phyloP scores from a whole-genome alignment of 2,888 invertebrate species.

The Aleiodes testaceus region DNA sequence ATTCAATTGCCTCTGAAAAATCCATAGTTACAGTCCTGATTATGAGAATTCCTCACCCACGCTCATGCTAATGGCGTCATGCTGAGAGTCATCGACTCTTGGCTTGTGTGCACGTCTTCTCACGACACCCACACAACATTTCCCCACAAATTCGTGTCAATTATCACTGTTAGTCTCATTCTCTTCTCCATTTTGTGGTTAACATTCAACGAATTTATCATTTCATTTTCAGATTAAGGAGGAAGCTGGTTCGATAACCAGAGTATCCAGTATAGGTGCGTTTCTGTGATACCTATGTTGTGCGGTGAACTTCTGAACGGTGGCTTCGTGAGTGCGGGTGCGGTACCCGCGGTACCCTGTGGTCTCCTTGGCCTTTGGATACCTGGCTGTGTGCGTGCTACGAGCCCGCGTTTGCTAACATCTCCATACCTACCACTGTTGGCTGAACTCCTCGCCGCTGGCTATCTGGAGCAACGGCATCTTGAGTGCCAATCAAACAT shows the following conservation, averaged over 20 bases:
- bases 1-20: slow-evolving; percentile 10
- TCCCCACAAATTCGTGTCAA: background rate
- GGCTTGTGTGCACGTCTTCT: slow-evolving; percentile 3
- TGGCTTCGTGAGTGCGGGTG: slow-evolving; percentile 72
- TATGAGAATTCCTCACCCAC: slow-evolving; percentile 54
- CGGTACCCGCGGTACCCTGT: slow-evolving; percentile 70
- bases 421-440: slow-evolving; percentile 68
- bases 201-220: background rate
- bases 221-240: slow-evolving; percentile 50
- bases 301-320: slow-evolving; percentile 73
- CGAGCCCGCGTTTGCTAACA: slow-evolving; percentile 64
- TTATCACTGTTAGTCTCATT: slow-evolving; percentile 4
- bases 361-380: slow-evolving; percentile 70
- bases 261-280: slow-evolving; percentile 51
- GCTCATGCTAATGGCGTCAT: slow-evolving; percentile 52
- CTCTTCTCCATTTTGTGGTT: background rate
- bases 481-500: slow-evolving; percentile 37
- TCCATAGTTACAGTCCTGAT: slow-evolving; percentile 55
- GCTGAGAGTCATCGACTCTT: slow-evolving; percentile 31
- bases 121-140: background rate
- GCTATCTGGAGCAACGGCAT: slow-evolving; percentile 58
- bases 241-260: slow-evolving; percentile 57
- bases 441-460: slow-evolving; percentile 67
- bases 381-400: slow-evolving; percentile 69
- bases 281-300: slow-evolving; percentile 70